Conservation (phyloP, 2,797 vertebrate species). For the Avahi laniger region DNA sequence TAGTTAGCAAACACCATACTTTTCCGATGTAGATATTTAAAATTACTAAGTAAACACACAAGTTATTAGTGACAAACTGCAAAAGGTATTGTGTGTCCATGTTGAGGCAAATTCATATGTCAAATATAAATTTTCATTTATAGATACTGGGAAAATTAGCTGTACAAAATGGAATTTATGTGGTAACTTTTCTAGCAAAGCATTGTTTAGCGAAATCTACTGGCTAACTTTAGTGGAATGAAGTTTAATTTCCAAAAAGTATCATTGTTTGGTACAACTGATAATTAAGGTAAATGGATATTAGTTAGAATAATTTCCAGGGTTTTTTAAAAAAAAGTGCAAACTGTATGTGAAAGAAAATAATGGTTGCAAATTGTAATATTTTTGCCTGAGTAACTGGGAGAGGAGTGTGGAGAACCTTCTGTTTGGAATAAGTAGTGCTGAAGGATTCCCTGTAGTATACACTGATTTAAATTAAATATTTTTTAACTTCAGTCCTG, state of each 20-base stretch:
- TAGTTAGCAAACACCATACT: not conserved
- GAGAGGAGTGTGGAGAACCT: constrained; percentile 10
- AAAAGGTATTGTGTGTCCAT: not conserved
- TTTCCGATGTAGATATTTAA: constrained; percentile 42
- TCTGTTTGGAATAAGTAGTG: constrained; percentile 25
- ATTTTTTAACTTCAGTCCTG: constrained; percentile 17
- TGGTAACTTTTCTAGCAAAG: constrained; percentile 7
- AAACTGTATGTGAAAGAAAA: not conserved
- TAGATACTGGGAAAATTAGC: constrained; percentile 16
- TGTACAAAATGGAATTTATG: not conserved
- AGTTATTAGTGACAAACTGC: not conserved
- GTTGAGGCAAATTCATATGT: not conserved
- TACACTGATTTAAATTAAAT: constrained; percentile 37
- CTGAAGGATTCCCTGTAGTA: constrained; percentile 24
- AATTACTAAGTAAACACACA: not conserved
- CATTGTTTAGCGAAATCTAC: not conserved
- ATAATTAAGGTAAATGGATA: not conserved
- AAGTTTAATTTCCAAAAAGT: constrained; percentile 54
- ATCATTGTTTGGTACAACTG: not conserved
- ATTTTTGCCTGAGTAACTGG: constrained; percentile 27
- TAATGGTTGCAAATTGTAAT: constrained; percentile 18
- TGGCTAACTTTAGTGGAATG: not conserved
- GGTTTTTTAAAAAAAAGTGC: not conserved
- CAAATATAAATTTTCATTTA: not conserved
- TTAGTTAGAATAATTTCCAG: constrained; percentile 6